These are phyloP conservation scores for Dicrostonyx torquatus DNA, from an alignment of 2,797 vertebrate species.

Conservation along the genomic window DNA sequence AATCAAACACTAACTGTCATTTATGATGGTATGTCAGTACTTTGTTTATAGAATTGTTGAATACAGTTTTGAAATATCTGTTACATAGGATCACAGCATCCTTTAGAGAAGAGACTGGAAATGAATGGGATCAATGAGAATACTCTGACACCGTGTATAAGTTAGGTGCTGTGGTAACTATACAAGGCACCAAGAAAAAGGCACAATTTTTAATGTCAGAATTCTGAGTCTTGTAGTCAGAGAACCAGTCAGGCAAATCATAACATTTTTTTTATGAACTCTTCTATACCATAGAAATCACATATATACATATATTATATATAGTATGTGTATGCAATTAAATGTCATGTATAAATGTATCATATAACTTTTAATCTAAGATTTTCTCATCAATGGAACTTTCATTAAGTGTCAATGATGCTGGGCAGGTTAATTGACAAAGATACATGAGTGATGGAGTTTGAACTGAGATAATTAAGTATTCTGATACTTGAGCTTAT, in stretches of 20 bases:
- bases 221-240: background rate
- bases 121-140: constrained; percentile 22
- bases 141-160: background rate
- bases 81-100: constrained; percentile 30
- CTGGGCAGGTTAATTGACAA: background rate
- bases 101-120: constrained; percentile 7
- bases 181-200: background rate
- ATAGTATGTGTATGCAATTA: background rate
- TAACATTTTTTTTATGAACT: background rate
- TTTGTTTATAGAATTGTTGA: background rate
- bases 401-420: background rate
- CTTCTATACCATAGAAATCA: constrained; percentile 13
- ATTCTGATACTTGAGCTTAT: constrained; percentile 5
- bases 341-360: background rate
- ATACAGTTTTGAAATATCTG: constrained; percentile 1
- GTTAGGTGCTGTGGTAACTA: background rate
- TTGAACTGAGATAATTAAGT: background rate
- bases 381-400: constrained; percentile 13
- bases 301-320: background rate
- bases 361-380: background rate
- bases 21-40: background rate
- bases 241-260: constrained; percentile 11
- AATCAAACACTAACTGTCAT: background rate
- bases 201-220: background rate
- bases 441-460: background rate